phyloP scores from a whole-genome alignment of 2,797 vertebrate genomes.

The Vireo griseus region DNA sequence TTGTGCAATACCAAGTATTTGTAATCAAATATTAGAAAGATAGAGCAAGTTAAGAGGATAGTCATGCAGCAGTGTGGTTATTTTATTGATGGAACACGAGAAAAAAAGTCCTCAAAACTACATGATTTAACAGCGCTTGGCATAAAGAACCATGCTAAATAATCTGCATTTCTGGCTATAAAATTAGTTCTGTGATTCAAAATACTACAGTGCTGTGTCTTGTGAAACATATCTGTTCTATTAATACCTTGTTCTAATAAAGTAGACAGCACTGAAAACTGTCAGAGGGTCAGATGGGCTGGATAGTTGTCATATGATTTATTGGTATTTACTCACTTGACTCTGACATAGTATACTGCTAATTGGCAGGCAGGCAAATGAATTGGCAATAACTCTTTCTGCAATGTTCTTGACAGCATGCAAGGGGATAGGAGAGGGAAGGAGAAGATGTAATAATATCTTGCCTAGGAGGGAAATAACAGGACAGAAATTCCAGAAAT shows the following conservation, averaged over 20 bases:
- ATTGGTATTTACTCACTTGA: conserved; percentile 30
- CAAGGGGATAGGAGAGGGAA: background rate
- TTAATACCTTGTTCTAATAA: conserved; percentile 29
- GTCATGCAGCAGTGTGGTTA: background rate
- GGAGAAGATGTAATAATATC: background rate
- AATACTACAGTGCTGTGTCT: background rate
- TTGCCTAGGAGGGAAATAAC: background rate
- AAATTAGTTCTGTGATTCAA: background rate
- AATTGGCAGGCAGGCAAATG: conserved; percentile 47
- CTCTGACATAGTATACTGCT: conserved; percentile 9
- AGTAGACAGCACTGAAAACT: conserved; percentile 12
- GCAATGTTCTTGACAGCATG: background rate
- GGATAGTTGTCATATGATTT: conserved; percentile 38
- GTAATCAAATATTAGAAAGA: background rate
- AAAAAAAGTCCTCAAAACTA: background rate
- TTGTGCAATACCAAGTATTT: background rate
- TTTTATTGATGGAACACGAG: background rate
- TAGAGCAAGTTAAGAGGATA: background rate
- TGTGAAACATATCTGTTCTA: background rate
- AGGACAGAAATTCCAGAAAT: background rate
- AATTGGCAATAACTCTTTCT: conserved; percentile 18
- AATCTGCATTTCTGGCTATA: background rate
- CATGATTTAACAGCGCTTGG: background rate
- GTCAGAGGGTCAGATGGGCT: conserved; percentile 1
- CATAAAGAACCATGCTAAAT: background rate